Evolutionary conservation across 1,140 invertebrate species (phyloP), one percentile per base, ranked within the genome.

Genomic region (Zaprionus gabonicus): DNA sequence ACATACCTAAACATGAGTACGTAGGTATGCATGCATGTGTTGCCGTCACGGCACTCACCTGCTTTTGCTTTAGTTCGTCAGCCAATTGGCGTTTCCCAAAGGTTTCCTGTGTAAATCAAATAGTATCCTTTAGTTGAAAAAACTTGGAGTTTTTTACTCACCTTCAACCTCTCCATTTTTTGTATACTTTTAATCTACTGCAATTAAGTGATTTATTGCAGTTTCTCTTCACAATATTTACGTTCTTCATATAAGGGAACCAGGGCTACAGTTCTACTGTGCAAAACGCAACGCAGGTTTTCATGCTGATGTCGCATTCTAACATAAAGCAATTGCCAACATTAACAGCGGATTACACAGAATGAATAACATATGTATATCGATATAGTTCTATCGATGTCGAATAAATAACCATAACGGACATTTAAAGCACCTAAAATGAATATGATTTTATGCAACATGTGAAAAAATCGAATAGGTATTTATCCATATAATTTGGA

Each of bases 1-100:
- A 49, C 17, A 34, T 66, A 31, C 25, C 34, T 36, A 31, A 38
- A 44, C 53, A 56, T 46, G 4, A 2, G 15, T 56, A n/a, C 15
- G 57, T 58, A 57, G 15, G 41, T 17, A 27, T 27, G 36, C 17
- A 17, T 44, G 41, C n/a, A 17, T 46, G 41, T 17, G 41, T 46
- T 58, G 68, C 53, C 34, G 15, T 27, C 59, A 72, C 53, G 55
- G 17, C 67, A 69, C 75, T 80, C 65, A 92, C 91, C 87, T 91
- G 87, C 63, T 84, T 91, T 28, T 92, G 91, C 60, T 92, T 92
- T 2, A 92, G 69, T 34, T 92, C 91, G 23, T 92, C 77, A 9
- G 71, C 67, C 41, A 86, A 20, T 25, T 80, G 84, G 27, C 58
- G 87, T 44, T 71, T 71, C 20, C 65, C 69, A 58, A 82, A 68